A percentile compares a stretch with the other conserved stretches of the same genome.
phyloP scores from a whole-genome alignment of 1,140 invertebrate genomes.

The Papilio xuthus region DNA sequence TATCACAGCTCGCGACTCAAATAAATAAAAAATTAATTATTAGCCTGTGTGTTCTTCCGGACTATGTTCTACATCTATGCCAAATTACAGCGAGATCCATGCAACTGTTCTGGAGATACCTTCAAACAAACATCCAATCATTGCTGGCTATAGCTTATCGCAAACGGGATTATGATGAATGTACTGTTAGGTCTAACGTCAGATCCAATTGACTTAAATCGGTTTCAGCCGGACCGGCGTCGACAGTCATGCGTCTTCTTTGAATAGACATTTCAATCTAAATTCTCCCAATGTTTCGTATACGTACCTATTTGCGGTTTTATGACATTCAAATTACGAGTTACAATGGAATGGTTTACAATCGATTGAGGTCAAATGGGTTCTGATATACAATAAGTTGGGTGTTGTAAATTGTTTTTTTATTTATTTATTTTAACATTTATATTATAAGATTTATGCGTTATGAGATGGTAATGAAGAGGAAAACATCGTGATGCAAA shows the following conservation, averaged over 20 bases:
- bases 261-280: slow-evolving; percentile 24
- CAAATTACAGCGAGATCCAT: too few relatives aligned
- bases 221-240: neutral
- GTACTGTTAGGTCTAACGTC: slow-evolving; percentile 5
- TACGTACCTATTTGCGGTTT: neutral
- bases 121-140: too few relatives aligned
- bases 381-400: neutral
- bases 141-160: neutral
- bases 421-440: too few relatives aligned
- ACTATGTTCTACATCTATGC: too few relatives aligned
- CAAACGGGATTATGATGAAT: slow-evolving; percentile 29
- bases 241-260: slow-evolving; percentile 34
- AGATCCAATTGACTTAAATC: slow-evolving; percentile 29
- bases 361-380: neutral
- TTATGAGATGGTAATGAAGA: too few relatives aligned
- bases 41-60: too few relatives aligned
- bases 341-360: neutral
- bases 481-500: too few relatives aligned
- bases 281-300: slow-evolving; percentile 14
- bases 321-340: neutral
- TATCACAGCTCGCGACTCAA: too few relatives aligned
- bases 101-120: too few relatives aligned
- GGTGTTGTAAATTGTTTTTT: too few relatives aligned
- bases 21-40: too few relatives aligned
- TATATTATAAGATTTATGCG: too few relatives aligned